Evolutionary conservation across 1,140 invertebrate species (phyloP).

Genomic region (Kradibia gibbosae): DNA sequence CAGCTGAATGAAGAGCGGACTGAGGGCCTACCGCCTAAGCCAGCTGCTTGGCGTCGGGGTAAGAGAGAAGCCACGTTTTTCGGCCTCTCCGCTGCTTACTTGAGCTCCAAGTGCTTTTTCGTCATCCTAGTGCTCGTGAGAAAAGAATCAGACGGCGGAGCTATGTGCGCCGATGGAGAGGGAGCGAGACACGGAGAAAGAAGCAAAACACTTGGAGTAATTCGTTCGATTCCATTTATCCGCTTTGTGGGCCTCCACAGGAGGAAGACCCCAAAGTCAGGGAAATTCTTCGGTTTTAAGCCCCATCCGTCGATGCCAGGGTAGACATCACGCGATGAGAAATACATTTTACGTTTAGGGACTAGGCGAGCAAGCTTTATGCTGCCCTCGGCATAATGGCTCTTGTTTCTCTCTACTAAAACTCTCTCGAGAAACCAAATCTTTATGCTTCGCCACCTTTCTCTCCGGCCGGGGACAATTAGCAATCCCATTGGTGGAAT

Average conservation of each 20-base stretch:
- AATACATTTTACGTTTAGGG: background rate
- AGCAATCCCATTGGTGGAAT: background rate
- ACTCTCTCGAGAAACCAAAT: background rate
- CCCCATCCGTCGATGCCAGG: background rate
- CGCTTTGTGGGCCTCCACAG: background rate
- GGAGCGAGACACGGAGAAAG: slow-evolving; percentile 2
- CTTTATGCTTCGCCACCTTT: background rate
- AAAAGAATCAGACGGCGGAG: slow-evolving; percentile 8
- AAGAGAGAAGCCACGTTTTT: slow-evolving; percentile 1
- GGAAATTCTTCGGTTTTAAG: slow-evolving; percentile 18
- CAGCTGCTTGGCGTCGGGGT: slow-evolving; percentile 21
- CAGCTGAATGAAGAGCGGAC: slow-evolving; percentile 50
- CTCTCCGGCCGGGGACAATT: background rate
- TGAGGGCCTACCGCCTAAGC: slow-evolving; percentile 1
- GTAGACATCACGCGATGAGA: background rate
- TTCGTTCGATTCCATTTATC: slow-evolving; percentile 28
- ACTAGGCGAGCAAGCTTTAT: background rate
- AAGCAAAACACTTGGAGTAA: slow-evolving; percentile 3
- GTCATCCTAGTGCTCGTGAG: slow-evolving; percentile 23
- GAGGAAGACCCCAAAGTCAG: slow-evolving; percentile 14
- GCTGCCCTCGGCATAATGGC: background rate
- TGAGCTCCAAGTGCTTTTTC: background rate
- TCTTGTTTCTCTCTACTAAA: background rate
- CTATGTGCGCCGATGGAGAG: background rate
- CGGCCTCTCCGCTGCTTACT: background rate